phyloP scores from a whole-genome alignment of 2,888 invertebrate genomes.

The Drosophila antonietae region DNA sequence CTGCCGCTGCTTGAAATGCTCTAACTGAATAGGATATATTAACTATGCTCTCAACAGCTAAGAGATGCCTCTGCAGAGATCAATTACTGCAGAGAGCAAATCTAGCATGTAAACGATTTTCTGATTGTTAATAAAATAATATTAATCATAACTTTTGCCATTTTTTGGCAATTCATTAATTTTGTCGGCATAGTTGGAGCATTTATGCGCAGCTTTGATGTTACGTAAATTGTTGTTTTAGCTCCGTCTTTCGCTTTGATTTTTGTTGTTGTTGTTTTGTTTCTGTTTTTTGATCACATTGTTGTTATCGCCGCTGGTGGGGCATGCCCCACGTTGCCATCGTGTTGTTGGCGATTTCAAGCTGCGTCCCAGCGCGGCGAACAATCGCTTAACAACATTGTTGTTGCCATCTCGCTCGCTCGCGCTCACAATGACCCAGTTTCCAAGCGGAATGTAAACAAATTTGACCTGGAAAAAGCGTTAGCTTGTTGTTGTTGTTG shows the following conservation, averaged over 20 bases:
- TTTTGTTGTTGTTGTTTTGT: background rate
- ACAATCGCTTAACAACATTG: constrained; percentile 49
- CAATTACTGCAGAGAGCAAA: too few relatives aligned
- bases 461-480: constrained; percentile 81
- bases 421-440: constrained; percentile 82
- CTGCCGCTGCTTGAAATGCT: constrained; percentile 27
- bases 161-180: too few relatives aligned
- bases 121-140: too few relatives aligned
- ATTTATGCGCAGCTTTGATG: constrained; percentile 16
- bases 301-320: constrained; percentile 50
- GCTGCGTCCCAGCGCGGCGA: constrained; percentile 59
- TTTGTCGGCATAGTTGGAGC: constrained; percentile 14
- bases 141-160: too few relatives aligned
- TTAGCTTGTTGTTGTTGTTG: constrained; percentile 43
- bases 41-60: background rate
- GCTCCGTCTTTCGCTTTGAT: background rate
- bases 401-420: constrained; percentile 51
- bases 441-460: constrained; percentile 82
- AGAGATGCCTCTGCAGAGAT: background rate
- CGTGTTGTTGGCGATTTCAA: constrained; percentile 60
- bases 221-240: constrained; percentile 1
- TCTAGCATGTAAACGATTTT: too few relatives aligned
- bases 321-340: constrained; percentile 66
- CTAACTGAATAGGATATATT: constrained; percentile 4
- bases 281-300: constrained; percentile 23